Conservation (phyloP, 2,888 invertebrate species). For the Apamea anceps region DNA sequence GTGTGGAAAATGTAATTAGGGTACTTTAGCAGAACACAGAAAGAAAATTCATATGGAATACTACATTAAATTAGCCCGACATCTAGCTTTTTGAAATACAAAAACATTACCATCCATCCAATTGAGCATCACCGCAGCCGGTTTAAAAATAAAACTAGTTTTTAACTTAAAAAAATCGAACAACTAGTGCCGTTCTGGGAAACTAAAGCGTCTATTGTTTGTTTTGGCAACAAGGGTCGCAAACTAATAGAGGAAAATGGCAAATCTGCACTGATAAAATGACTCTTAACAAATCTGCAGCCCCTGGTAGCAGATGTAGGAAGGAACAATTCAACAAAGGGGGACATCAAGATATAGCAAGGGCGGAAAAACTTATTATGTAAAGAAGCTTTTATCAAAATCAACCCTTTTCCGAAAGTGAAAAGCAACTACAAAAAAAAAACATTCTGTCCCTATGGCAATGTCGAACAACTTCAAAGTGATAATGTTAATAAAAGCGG, state of each 20-base stretch:
- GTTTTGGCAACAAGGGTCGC: neutral
- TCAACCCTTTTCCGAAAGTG: conserved; percentile 7
- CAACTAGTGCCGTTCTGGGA: neutral
- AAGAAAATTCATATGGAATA: neutral
- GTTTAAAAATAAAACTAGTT: neutral
- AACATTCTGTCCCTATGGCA: neutral
- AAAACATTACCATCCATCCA: too few species aligned
- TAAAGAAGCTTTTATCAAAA: conserved; percentile 43
- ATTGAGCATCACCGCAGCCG: neutral
- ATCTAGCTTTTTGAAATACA: too few species aligned
- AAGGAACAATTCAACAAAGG: conserved; percentile 39
- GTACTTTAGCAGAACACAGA: neutral
- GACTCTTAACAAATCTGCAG: conserved; percentile 1
- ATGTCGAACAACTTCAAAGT: neutral
- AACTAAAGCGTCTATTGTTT: neutral
- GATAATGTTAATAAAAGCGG: neutral
- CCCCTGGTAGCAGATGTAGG: neutral
- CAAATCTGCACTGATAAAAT: neutral
- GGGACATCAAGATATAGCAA: conserved; percentile 60
- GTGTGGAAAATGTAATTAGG: neutral
- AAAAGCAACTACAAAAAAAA: conserved; percentile 15
- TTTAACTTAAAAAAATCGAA: neutral
- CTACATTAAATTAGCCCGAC: neutral
- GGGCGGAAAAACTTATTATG: conserved; percentile 35
- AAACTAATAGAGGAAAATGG: neutral